Evolutionary conservation across 2,888 invertebrate species (phyloP).

Genomic region (Busseola fusca): DNA sequence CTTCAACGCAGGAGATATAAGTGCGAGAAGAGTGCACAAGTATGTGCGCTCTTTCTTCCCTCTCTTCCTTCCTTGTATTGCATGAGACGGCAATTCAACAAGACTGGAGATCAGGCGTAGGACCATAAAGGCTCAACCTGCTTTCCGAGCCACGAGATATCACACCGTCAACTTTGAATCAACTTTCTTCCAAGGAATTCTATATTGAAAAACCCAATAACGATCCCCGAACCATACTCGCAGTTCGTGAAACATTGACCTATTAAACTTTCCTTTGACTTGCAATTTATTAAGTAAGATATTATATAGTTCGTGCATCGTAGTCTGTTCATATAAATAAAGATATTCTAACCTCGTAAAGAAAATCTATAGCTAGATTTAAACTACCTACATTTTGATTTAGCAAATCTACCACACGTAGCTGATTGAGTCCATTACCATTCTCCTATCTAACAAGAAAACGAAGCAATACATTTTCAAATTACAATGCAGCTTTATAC

Average conservation of each 20-base stretch:
- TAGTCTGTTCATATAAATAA: not conserved
- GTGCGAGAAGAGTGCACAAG: not conserved
- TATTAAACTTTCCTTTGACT: not conserved
- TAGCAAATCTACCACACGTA: conserved; percentile 8
- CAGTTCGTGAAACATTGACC: not conserved
- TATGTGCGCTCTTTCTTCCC: not conserved
- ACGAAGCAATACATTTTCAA: conserved; percentile 17
- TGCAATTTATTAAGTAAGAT: not conserved
- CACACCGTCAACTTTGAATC: not conserved
- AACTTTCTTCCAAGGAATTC: too few relatives aligned
- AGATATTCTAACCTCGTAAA: not conserved
- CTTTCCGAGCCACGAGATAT: not conserved
- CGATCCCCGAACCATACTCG: not conserved
- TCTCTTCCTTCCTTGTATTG: too few relatives aligned
- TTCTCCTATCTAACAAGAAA: conserved; percentile 14
- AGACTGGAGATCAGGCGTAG: not conserved
- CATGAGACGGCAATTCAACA: not conserved
- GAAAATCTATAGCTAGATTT: not conserved
- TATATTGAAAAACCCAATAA: not conserved
- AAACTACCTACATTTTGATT: conserved; percentile 4
- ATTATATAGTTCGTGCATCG: not conserved
- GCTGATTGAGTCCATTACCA: conserved; percentile 37
- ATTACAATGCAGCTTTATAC: conserved; percentile 56
- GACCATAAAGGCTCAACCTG: not conserved
- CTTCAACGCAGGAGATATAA: too few relatives aligned